Evolutionary conservation across 35 echinoderm and acorn worm genomes (phyloP), one percentile per base, ranked within the genome.

Genomic region (Amphiura filiformis): DNA sequence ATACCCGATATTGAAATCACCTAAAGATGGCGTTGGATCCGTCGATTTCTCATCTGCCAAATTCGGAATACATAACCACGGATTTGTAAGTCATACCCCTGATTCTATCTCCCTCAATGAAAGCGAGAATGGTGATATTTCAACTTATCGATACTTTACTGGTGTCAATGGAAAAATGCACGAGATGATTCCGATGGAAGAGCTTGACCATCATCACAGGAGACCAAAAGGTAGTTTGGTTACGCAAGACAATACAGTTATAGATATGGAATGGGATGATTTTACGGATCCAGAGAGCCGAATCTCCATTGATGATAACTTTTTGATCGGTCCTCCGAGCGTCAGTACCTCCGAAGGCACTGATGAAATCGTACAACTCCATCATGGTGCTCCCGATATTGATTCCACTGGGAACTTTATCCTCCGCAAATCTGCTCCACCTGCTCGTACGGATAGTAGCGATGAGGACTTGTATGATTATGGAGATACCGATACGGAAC

Each of bases 261-360:
- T 85, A 23, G 56, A 85, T 85, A 85, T 85, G 83, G 80, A 82
- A 31, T 38, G 41, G 80, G 83, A 85, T 22, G 83, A 85, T 22
- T 70, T 13, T n/a, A 56, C 83, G 17, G 56, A 85, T 32, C 83
- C 83, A 36, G 83, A 85, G 33, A 85, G 49, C 64, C 31, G 83
- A 31, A 85, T 85, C 37, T 20, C 49, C 15, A 85, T 85, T 65
- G 83, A 85, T 75, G 83, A 85, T 61, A 85, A 85, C 36, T 85
- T 85, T 30, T 37, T 35, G 44, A 85, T 85, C 32, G 83, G 56
- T 35, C 34, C 32, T 65, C 83, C 44, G 23, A 83, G 39, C 23
- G 52, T 47, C 26, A 85, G 23, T 65, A 56, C 22, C 13, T 61
- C 56, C 32, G 49, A 64, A 64, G 39, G 31, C 37, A 70, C 47